A percentile compares a stretch with the other conserved stretches of the same genome.
phyloP scores from a whole-genome alignment of 2,797 vertebrate genomes.

The Xenopus petersii region DNA sequence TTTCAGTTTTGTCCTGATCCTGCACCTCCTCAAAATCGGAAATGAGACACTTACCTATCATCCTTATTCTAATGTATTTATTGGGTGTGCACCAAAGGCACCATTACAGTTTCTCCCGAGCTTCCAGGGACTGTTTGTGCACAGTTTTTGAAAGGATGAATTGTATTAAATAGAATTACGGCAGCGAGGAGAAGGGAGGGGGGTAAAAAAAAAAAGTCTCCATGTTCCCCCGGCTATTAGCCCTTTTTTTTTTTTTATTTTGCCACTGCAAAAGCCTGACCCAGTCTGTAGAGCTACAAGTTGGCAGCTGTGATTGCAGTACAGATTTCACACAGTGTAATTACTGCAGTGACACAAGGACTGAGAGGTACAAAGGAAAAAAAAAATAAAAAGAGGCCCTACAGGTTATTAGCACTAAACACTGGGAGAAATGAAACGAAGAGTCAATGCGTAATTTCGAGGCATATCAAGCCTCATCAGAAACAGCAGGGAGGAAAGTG shows the following conservation, averaged over 20 bases:
- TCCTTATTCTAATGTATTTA: too few species aligned
- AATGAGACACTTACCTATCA: too few species aligned
- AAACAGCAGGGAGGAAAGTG: constrained; percentile 92
- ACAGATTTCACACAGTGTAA: constrained; percentile 96
- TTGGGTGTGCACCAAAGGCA: too few species aligned
- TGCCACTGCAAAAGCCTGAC: constrained; percentile 66
- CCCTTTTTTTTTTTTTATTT: constrained; percentile 58
- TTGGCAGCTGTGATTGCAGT: constrained; percentile 95
- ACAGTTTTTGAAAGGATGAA: constrained; percentile 56
- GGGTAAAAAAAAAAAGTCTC: neutral
- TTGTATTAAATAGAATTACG: constrained; percentile 64
- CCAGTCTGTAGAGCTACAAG: constrained; percentile 83
- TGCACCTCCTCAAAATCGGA: too few species aligned
- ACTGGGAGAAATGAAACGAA: constrained; percentile 93
- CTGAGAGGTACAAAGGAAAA: constrained; percentile 80
- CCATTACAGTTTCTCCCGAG: neutral
- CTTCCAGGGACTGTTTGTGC: constrained; percentile 63
- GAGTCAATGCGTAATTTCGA: constrained; percentile 95
- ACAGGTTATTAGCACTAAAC: constrained; percentile 98
- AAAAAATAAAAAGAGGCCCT: constrained; percentile 76
- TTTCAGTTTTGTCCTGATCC: too few species aligned
- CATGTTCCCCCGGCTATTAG: constrained; percentile 59
- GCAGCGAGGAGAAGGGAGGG: constrained; percentile 23
- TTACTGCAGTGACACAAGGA: constrained; percentile 90
- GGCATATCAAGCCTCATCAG: constrained; percentile 97